Base-by-base conservation (phyloP, 2,113 vertebrate species). In the Hippocampus zosterae region DNA sequence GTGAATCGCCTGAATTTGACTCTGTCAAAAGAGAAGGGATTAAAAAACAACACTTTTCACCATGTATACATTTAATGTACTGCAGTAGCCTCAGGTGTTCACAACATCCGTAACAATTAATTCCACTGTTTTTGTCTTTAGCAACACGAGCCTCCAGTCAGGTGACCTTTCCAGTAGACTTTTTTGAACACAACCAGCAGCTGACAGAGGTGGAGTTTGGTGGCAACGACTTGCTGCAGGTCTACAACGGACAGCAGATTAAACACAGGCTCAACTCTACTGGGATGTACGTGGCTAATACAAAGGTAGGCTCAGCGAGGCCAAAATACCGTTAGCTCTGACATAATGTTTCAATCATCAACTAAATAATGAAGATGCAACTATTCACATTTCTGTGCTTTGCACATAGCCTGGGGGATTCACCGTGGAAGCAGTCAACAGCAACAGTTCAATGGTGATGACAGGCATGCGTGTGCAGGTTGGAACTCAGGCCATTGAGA, bases 241-340 rank as follows among this genome's bases (percentile, higher is more conserved):
- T 99, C 70, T 99, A 99, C 85, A 98, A 99, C 0, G 96, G 95
- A 37, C 97, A 98, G 83, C 97, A 99, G 91, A 98, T 99, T 73
- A 99, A 98, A 88, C 97, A 99, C 87, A 92, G 97, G 1, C 95
- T 99, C 76, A 99, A 98, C 75, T 98, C 97, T 73, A 97, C 97
- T 0, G 97, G 97, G 90, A 98, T 99, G 96, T 99, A 99, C 27
- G 97, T 99, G 86, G 97, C 97, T 79, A 99, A 95, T 92, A 99
- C 97, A 1, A 99, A 99, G 96, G 97, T 99, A 85, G 3, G 61
- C 18, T 21, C 3, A 25, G 66, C 71, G 64, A 25, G 12, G 42
- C 21, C 23, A 23, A 41, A 44, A 55, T 44, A 48, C 40, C 13
- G 12, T 57, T 57, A 57, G 55, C 23, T 13, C 16, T 13, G 25